phyloP scores from a whole-genome alignment of 2,113 vertebrate species.

The Urocynchramus pylzowi region DNA sequence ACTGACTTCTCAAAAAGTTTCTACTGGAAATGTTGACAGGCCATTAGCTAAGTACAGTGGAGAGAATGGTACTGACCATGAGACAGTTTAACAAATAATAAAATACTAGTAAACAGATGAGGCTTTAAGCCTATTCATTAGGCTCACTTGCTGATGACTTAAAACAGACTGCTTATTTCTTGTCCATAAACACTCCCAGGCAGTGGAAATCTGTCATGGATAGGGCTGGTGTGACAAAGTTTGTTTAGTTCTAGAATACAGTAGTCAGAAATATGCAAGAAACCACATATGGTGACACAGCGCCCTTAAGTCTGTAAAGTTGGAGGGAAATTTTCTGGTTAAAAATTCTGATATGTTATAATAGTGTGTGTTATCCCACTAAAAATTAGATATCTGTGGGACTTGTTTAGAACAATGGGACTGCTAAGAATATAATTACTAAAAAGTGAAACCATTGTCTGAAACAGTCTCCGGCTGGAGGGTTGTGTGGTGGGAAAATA shows the following conservation, averaged over 20 bases:
- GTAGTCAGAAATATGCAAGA: constrained; percentile 48
- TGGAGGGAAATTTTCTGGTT: constrained; percentile 57
- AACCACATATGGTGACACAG: constrained; percentile 43
- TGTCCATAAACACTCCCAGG: constrained; percentile 10
- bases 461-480: constrained; percentile 55
- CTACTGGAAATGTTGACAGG: neutral
- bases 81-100: constrained; percentile 38
- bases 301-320: constrained; percentile 31
- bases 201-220: constrained; percentile 35
- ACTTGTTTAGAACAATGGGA: constrained; percentile 54
- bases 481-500: constrained; percentile 71
- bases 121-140: constrained; percentile 61
- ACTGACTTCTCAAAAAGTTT: neutral
- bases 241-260: constrained; percentile 53
- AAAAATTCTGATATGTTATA: constrained; percentile 43
- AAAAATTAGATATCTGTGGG: constrained; percentile 71
- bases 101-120: constrained; percentile 42
- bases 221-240: constrained; percentile 48
- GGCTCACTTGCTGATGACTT: constrained; percentile 43
- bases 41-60: neutral
- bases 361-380: constrained; percentile 43
- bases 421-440: constrained; percentile 59
- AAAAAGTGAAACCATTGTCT: constrained; percentile 65
- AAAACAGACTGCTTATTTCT: constrained; percentile 41
- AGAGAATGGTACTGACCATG: neutral